Conservation (phyloP, 2,113 vertebrate species). For the Sinocyclocheilus rhinocerous region DNA sequence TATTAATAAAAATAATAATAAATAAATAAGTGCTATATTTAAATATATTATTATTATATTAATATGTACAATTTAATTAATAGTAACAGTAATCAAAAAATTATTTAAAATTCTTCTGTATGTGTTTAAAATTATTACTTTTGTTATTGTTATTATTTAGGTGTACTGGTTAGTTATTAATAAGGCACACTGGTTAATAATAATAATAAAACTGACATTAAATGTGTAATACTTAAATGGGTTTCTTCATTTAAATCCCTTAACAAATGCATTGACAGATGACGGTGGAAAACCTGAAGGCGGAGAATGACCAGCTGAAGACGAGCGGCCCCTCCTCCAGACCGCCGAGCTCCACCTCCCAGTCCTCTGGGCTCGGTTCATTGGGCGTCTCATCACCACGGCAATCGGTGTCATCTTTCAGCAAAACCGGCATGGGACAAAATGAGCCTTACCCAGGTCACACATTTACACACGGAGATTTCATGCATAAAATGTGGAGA, state of each 20-base stretch:
- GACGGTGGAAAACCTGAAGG: conserved; percentile 93
- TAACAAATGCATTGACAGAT: conserved; percentile 68
- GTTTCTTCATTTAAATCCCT: not conserved
- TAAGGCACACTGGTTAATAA: too few species aligned
- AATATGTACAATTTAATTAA: too few species aligned
- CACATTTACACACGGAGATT: not conserved
- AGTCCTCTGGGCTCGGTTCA: conserved; percentile 78
- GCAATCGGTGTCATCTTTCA: conserved; percentile 85
- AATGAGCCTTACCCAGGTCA: conserved; percentile 59
- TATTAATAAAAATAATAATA: too few species aligned
- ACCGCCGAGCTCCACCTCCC: conserved; percentile 76
- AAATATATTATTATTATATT: too few species aligned
- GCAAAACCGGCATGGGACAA: conserved; percentile 81
- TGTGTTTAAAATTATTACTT: too few species aligned
- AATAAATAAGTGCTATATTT: too few species aligned
- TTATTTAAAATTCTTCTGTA: too few species aligned
- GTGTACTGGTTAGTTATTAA: too few species aligned
- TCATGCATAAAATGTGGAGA: not conserved
- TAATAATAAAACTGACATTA: not conserved
- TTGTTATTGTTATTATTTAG: too few species aligned
- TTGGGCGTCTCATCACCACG: conserved; percentile 83
- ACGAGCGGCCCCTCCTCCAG: conserved; percentile 80
- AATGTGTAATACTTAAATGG: not conserved
- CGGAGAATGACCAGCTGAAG: conserved; percentile 93
- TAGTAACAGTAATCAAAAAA: too few species aligned